Evolutionary conservation across 2,888 invertebrate species (phyloP), one percentile per base, ranked within the genome.

Genomic region (Synergus laeviventris): DNA sequence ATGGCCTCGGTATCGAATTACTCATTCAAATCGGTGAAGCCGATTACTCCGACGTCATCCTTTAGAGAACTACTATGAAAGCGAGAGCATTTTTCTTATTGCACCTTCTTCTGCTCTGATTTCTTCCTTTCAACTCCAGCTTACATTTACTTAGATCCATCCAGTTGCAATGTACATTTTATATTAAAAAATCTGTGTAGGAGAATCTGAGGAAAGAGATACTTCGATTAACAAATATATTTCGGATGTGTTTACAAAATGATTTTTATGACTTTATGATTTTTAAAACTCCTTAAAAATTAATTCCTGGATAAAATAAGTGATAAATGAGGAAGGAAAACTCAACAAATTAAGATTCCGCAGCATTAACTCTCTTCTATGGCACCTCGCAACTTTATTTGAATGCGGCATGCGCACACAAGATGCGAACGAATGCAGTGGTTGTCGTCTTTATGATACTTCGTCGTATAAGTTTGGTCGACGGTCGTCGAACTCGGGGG

Each of bases 11-110:
- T 79, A 78, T 85, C 82, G 79, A 81, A 83, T 86, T 86, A 85
- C 85, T 84, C 83, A 86, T 85, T 85, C 85, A 82, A 84, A 86
- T 86, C 84, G 84, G 82, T 75, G 77, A 77, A 82, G 83, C 82
- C 84, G 84, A 85, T 83, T 84, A 83, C 76, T 59, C 18, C 24
- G 11, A 24, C 70, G 21, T 59, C 24, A 24, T 59, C 59, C 59
- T 24, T 4, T 9, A 39, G 49, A 21, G 56, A 56, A 56, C 21
- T 3, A 56, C 21, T 21, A 56, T 56, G 66, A 66, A 49, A 66
- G 66, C 45, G 16, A 49, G 45, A 66, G 66, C 31, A 70, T 11
- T 70, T 70, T 70, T 70, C 59, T 70, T 70, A 70, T 49, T 45
- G 16, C 45, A 31, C 45, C 42, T 66, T 70, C 49, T 24, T 24